A percentile compares a stretch with the other conserved stretches of the same genome.
Conservation (phyloP, 2,888 invertebrate genomes). For the Polyommatus icarus region DNA sequence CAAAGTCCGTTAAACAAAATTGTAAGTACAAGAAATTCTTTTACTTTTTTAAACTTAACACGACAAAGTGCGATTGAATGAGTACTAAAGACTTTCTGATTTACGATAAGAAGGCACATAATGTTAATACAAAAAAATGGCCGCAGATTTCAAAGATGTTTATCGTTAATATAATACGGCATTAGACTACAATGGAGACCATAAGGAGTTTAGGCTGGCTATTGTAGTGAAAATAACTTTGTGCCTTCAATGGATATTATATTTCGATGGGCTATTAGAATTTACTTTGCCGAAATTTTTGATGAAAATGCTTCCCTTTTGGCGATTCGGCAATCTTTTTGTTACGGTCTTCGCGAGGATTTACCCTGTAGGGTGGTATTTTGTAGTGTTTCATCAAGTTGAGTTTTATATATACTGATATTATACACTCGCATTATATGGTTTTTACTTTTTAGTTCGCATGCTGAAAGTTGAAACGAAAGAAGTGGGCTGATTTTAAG, state of each 20-base stretch:
- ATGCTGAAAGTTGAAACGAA: too few species aligned
- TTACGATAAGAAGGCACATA: constrained; percentile 27
- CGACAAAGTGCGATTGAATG: constrained; percentile 6
- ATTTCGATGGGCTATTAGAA: constrained; percentile 19
- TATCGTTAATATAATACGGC: constrained; percentile 80
- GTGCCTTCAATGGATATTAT: constrained; percentile 60
- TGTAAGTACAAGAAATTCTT: background rate
- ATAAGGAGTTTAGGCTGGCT: constrained; percentile 75
- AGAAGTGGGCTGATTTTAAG: too few species aligned
- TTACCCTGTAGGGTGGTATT: background rate
- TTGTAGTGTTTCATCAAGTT: background rate
- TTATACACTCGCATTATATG: too few species aligned
- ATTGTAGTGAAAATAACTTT: constrained; percentile 79
- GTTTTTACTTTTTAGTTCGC: too few species aligned
- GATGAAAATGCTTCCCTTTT: constrained; percentile 16
- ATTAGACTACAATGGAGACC: constrained; percentile 79
- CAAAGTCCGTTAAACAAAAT: too few species aligned
- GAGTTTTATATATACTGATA: too few species aligned
- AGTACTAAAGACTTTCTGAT: constrained; percentile 20
- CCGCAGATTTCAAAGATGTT: constrained; percentile 70
- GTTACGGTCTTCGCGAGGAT: background rate
- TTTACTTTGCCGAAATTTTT: constrained; percentile 39
- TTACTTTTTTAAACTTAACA: background rate
- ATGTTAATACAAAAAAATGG: constrained; percentile 56
- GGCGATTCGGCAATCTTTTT: background rate